phyloP scores from a whole-genome alignment of 1,140 invertebrate species.

The Drosophila sp. region DNA sequence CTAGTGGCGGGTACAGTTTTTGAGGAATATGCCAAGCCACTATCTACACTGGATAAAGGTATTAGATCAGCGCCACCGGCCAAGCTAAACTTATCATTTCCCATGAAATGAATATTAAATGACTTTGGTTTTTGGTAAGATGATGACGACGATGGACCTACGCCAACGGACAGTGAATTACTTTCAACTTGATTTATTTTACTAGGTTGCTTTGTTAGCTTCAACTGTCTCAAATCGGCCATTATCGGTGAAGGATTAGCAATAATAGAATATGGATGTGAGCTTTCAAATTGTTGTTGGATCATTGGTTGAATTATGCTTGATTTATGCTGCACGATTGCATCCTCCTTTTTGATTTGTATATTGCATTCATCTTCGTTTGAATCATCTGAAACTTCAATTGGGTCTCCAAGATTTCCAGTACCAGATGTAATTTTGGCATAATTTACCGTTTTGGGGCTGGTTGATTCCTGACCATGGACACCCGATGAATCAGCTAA shows the following conservation, averaged over 20 bases:
- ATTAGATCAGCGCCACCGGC: conserved; percentile 80
- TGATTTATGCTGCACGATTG: conserved; percentile 8
- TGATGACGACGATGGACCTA: background rate
- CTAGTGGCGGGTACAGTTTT: conserved; percentile 53
- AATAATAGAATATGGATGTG: background rate
- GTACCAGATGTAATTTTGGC: conserved; percentile 27
- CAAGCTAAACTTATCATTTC: conserved; percentile 70
- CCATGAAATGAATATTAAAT: conserved; percentile 61
- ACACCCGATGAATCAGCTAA: background rate
- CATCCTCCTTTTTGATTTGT: background rate
- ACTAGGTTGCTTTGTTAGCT: conserved; percentile 6
- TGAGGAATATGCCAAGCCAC: conserved; percentile 55
- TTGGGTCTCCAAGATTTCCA: conserved; percentile 70
- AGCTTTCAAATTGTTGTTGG: background rate
- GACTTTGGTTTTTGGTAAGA: conserved; percentile 4
- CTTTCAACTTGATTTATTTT: conserved; percentile 21
- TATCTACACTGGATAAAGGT: conserved; percentile 60
- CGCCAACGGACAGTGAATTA: background rate
- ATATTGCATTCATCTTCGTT: conserved; percentile 39
- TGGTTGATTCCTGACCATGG: background rate
- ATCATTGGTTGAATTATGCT: conserved; percentile 25
- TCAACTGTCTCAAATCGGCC: conserved; percentile 17
- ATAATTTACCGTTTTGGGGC: background rate
- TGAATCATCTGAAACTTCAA: conserved; percentile 79
- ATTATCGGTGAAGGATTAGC: background rate